A percentile compares a stretch with the other conserved stretches of the same genome.
phyloP scores from a whole-genome alignment of 2,888 invertebrate genomes.

The Patella caerulea region DNA sequence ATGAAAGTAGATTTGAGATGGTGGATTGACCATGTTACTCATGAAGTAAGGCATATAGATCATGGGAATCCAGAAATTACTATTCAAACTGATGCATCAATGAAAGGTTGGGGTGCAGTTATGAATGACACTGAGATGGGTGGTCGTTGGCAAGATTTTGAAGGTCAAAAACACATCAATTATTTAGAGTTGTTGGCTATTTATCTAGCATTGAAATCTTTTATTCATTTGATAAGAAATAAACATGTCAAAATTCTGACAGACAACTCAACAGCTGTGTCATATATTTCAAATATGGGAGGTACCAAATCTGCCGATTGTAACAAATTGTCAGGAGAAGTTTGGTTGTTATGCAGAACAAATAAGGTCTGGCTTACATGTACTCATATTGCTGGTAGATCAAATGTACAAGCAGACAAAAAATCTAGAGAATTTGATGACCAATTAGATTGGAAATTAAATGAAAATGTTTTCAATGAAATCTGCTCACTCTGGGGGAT shows the following conservation, averaged over 20 bases:
- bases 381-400: too few relatives aligned
- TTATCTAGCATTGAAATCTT: neutral
- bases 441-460: too few relatives aligned
- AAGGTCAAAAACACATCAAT: neutral
- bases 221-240: neutral
- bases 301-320: too few relatives aligned
- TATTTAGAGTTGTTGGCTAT: neutral
- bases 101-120: constrained; percentile 3
- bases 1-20: neutral
- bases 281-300: neutral
- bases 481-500: too few relatives aligned
- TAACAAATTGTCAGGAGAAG: too few relatives aligned
- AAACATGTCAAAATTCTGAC: neutral
- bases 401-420: too few relatives aligned
- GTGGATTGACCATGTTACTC: neutral
- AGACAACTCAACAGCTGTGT: neutral
- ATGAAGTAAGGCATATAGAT: neutral
- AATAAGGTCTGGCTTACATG: too few relatives aligned
- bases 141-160: neutral
- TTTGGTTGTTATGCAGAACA: too few relatives aligned
- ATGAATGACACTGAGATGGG: neutral
- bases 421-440: too few relatives aligned
- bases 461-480: too few relatives aligned
- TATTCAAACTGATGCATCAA: neutral
- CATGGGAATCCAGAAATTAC: neutral